Evolutionary conservation across 2,888 invertebrate species (phyloP), one percentile per base, ranked within the genome.

Genomic region (Opisthograptis luteolata): DNA sequence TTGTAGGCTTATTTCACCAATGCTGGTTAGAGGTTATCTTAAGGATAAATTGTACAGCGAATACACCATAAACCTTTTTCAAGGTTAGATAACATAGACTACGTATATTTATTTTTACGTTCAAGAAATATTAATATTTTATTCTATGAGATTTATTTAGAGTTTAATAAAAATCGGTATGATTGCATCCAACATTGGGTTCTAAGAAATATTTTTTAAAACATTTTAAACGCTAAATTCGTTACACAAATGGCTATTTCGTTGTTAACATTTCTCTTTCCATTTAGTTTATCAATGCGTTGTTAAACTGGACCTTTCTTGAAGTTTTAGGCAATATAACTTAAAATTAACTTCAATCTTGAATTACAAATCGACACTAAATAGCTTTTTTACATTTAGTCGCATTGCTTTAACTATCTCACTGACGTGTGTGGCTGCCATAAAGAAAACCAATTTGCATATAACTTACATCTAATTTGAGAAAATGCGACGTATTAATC

Each of bases 331-430:
- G 65, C 63, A 67, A 65, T 66, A 76, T 66, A 62, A 66, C 72
- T 52, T 46, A 64, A 75, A 73, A 70, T 75, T 73, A 64, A 69
- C 68, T 74, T 68, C 70, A 69, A 70, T 81, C 76, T 86, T 76
- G 66, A 73, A 79, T 84, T 80, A 81, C 84, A 82, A 82, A 84
- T 81, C 73, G 76, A 74, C 73, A 73, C 79, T 81, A 81, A n/a
- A 84, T 83, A 75, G 74, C 67, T 66, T 66, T 60, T 65, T 68
- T 72, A 71, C 66, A 70, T 70, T 67, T 67, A 60, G 74, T 83
- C 76, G 65, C 66, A 68, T 85, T 81, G 78, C 82, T 70, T 68
- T 73, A 74, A 75, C 68, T 77, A 73, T 66, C 69, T 69, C 73
- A 71, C 64, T 83, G 44, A 81, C 82, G 81, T 86, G 85, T 86